These are phyloP conservation scores for Lepidurus couesii DNA, from an alignment of 1,140 invertebrate species.

Conservation along the genomic window DNA sequence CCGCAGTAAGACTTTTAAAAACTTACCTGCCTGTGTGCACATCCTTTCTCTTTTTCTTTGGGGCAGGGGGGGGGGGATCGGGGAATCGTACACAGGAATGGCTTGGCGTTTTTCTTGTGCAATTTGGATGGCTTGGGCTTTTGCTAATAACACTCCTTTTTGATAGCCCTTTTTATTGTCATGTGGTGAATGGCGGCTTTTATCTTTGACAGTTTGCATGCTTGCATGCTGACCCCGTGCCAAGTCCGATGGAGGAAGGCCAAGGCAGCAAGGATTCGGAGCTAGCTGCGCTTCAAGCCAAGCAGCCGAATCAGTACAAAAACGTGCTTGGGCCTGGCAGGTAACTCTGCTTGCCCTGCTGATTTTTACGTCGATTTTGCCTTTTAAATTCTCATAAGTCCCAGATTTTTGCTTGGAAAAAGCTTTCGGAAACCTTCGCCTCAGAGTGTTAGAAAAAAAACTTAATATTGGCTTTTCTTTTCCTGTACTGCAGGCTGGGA, in stretches of 20 bases:
- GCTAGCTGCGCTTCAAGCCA: neutral
- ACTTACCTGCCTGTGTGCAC: no score
- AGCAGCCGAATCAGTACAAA: neutral
- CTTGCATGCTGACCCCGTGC: constrained; percentile 13
- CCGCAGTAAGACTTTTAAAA: no score
- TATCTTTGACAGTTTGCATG: constrained; percentile 5
- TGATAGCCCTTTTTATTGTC: neutral
- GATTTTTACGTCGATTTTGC: neutral
- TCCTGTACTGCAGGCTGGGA: neutral
- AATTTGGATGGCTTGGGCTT: neutral
- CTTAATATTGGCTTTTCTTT: neutral
- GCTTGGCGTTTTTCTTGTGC: no score
- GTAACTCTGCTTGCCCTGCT: no score
- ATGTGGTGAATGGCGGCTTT: neutral
- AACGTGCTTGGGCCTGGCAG: constrained; percentile 11
- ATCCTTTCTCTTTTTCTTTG: no score
- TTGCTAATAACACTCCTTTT: neutral
- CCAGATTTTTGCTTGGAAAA: neutral
- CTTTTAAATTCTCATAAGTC: neutral
- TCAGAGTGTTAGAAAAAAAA: neutral
- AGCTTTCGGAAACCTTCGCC: neutral
- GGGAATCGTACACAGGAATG: no score
- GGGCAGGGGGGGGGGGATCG: no score
- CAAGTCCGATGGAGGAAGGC: constrained; percentile 20
- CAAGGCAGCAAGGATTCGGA: neutral